Base-by-base conservation (phyloP, 1,140 invertebrate genomes). In the Wasmannia auropunctata region DNA sequence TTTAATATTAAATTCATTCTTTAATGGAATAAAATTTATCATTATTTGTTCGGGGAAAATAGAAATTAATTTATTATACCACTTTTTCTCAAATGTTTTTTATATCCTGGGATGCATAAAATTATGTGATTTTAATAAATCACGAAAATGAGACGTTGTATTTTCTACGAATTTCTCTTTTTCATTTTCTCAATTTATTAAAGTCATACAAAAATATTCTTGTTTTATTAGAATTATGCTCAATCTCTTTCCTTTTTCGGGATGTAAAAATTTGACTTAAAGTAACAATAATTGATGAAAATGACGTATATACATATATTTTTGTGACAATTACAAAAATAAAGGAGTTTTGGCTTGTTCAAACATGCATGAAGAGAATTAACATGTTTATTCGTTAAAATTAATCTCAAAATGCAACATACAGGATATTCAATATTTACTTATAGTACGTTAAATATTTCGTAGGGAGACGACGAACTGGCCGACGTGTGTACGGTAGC, bases 341-440 rank as follows among this genome's bases (percentile, higher is more conserved):
- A 16, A 67, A 46, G 6, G 6, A 67, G 19, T 43, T 46, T 67
- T 25, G 22, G n/a, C 4, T 65, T 31, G n/a, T 65, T 65, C 0
- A 65, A 65, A 37, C 10, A 67, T 6, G 1, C 11, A 43, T 22
- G 5, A 25, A 40, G 34, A 67, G 22, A 67, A 46, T 67, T 67
- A 43, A 0, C 10, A 2, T 63, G n/a, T 65, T 65, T 40, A 40
- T 65, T 65, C 34, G n/a, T 40, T n/a, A 40, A 40, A 65, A 65
- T 63, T 63, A 63, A 63, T 65, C 4, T 37, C 34, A 65, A n/a
- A 65, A 40, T 40, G 10, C n/a, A 22, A 40, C 31, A 34, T 34
- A 63, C n/a, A 40, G 34, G 31, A 31, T 60, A 65, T 63, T 63
- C 19, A 22, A 31, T 63, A 63, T 65, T 65, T 65, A 65, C n/a